These are phyloP conservation scores for Monodelphis domestica DNA, from an alignment of 2,797 vertebrate species.

Conservation along the genomic window DNA sequence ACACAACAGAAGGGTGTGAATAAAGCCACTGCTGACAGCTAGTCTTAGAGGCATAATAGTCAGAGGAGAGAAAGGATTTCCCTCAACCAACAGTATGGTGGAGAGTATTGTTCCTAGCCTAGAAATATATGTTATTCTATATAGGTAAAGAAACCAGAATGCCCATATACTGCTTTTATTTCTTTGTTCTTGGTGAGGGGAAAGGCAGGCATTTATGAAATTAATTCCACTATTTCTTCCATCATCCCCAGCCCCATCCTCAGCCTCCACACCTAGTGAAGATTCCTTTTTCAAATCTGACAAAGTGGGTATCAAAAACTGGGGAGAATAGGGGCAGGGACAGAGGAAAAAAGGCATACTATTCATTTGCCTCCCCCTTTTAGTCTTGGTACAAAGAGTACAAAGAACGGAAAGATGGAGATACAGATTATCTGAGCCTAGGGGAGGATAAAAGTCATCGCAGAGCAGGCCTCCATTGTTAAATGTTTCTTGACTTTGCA, in stretches of 20 bases:
- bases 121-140: conserved; percentile 64
- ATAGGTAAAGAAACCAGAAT: conserved; percentile 59
- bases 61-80: not conserved
- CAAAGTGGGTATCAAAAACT: conserved; percentile 51
- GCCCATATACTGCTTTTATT: conserved; percentile 69
- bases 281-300: not conserved
- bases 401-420: not conserved
- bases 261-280: conserved; percentile 42
- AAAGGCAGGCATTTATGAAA: conserved; percentile 74
- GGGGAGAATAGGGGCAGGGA: not conserved
- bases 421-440: not conserved
- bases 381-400: conserved; percentile 32
- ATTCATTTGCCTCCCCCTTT: conserved; percentile 40
- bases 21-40: not conserved
- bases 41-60: conserved; percentile 24
- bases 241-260: conserved; percentile 47
- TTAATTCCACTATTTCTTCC: conserved; percentile 39
- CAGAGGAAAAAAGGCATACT: conserved; percentile 1
- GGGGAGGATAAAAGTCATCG: not conserved
- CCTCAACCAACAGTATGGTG: conserved; percentile 35
- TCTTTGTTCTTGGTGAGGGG: conserved; percentile 69
- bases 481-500: not conserved
- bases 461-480: not conserved
- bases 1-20: conserved; percentile 49
- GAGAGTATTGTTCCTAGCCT: conserved; percentile 52